Evolutionary conservation across 2,113 vertebrate genomes (phyloP).

Genomic region (Thermophis baileyi): DNA sequence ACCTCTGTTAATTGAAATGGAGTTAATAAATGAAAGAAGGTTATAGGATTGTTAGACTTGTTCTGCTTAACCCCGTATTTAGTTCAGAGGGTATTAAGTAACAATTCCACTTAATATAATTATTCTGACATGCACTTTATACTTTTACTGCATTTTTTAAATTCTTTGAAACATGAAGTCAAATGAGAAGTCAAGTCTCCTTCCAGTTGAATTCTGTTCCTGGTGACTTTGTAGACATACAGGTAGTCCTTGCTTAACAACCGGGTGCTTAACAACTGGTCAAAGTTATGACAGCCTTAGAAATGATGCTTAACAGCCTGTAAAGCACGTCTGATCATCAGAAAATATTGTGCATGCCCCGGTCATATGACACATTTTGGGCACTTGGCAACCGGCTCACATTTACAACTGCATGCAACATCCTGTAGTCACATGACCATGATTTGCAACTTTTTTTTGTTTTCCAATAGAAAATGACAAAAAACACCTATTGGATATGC

Average conservation of each 20-base stretch:
- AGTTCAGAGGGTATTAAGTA: neutral
- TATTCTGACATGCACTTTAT: neutral
- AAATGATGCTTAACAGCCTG: neutral
- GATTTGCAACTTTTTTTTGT: neutral
- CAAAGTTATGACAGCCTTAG: neutral
- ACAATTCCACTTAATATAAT: neutral
- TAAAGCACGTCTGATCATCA: neutral
- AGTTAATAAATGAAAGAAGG: neutral
- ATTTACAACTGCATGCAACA: neutral
- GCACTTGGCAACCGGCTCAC: neutral
- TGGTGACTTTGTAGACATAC: neutral
- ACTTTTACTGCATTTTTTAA: conserved; percentile 2
- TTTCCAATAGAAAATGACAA: neutral
- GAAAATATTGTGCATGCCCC: neutral
- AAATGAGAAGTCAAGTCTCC: neutral
- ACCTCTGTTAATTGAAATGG: neutral
- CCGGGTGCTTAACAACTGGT: neutral
- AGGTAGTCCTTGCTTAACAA: neutral
- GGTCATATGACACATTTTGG: neutral
- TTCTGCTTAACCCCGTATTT: neutral
- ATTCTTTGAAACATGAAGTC: neutral
- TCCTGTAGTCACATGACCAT: neutral
- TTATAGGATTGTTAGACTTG: neutral
- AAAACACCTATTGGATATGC: neutral
- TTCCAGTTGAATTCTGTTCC: neutral